phyloP scores from a whole-genome alignment of 2,797 vertebrate species.

The Enteromius thamalakanensis region DNA sequence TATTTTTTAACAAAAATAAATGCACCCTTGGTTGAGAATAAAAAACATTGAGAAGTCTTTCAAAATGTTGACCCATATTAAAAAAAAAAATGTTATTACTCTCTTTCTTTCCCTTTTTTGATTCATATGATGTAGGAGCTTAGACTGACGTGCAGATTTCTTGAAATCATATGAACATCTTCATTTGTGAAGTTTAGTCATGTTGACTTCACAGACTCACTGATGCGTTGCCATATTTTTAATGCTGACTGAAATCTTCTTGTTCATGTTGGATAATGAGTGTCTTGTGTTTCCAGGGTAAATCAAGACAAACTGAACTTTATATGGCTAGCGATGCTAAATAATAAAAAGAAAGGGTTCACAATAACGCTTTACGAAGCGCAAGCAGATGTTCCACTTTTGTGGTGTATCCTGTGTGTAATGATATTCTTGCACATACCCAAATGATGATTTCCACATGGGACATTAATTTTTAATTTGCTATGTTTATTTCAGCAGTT shows the following conservation, averaged over 20 bases:
- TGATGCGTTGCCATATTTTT: not conserved
- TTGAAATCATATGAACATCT: not conserved
- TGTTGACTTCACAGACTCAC: not conserved
- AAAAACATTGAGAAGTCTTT: not conserved
- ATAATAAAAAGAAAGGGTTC: not conserved
- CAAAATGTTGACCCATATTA: not conserved
- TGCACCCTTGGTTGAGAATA: not conserved
- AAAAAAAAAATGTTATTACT: not conserved
- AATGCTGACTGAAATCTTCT: not conserved
- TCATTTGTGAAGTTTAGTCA: not conserved
- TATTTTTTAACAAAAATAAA: not conserved
- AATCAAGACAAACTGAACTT: not conserved
- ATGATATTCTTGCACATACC: constrained; percentile 17
- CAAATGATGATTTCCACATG: constrained; percentile 39
- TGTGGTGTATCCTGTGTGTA: constrained; percentile 7
- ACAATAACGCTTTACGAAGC: not conserved
- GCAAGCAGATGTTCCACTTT: constrained; percentile 12
- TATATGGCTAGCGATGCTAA: not conserved
- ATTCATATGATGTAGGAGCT: not conserved
- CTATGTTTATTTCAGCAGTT: constrained; percentile 40
- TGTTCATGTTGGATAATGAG: not conserved
- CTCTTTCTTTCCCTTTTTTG: not conserved
- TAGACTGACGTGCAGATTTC: not conserved
- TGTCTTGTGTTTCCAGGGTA: not conserved
- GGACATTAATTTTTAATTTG: constrained; percentile 21